These are phyloP conservation scores for Scaptodrosophila latifasciaeformis DNA, from an alignment of 2,888 invertebrate species.

Conservation along the genomic window DNA sequence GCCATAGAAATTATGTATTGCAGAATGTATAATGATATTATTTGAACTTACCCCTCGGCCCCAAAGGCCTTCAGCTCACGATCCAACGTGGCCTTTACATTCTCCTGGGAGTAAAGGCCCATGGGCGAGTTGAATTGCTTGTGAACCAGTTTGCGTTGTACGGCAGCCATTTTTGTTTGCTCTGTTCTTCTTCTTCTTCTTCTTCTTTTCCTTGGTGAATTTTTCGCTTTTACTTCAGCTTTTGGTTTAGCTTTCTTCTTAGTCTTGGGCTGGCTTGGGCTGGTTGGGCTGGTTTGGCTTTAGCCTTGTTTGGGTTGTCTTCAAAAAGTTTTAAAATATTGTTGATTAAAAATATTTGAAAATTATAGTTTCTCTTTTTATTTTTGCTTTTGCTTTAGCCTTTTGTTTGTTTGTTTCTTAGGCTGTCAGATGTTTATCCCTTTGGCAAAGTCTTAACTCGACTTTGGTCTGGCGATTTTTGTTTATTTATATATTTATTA, in stretches of 20 bases:
- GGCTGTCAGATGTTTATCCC: neutral
- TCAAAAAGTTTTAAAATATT: conserved; percentile 62
- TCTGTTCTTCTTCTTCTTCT: conserved; percentile 61
- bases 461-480: neutral
- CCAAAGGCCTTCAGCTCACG: conserved; percentile 87
- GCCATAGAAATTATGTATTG: conserved; percentile 59
- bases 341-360: conserved; percentile 62
- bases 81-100: conserved; percentile 86
- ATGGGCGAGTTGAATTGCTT: conserved; percentile 94
- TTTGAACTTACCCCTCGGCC: conserved; percentile 83
- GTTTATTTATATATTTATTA: conserved; percentile 21
- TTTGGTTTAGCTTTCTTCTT: neutral
- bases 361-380: conserved; percentile 23
- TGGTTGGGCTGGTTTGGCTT: too few relatives aligned
- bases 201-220: conserved; percentile 5
- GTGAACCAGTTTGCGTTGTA: conserved; percentile 83
- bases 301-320: conserved; percentile 24
- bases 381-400: conserved; percentile 7
- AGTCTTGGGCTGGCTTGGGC: neutral
- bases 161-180: conserved; percentile 81
- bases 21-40: conserved; percentile 55
- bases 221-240: conserved; percentile 22
- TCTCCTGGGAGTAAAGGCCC: conserved; percentile 87
- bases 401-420: conserved; percentile 14
- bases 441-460: neutral